These are phyloP conservation scores for Apoderus coryli DNA, from an alignment of 2,888 invertebrate genomes.

Conservation along the genomic window DNA sequence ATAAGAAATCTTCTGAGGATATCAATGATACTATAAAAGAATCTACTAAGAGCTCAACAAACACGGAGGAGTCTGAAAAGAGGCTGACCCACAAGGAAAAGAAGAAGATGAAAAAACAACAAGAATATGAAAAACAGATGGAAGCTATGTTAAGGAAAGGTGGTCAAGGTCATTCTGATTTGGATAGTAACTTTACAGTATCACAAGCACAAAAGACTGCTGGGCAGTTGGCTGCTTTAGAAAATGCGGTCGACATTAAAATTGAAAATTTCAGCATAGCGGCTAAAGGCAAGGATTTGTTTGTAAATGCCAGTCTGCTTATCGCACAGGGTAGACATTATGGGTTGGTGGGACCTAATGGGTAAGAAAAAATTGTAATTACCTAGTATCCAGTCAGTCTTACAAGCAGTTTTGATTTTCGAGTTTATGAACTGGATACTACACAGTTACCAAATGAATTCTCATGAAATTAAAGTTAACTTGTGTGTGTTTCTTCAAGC, in stretches of 20 bases:
- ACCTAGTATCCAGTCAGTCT: no score
- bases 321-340: slow-evolving; percentile 91
- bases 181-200: slow-evolving; percentile 90
- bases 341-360: slow-evolving; percentile 97
- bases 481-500: no score
- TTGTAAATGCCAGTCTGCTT: slow-evolving; percentile 86
- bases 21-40: slow-evolving; percentile 14
- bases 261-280: slow-evolving; percentile 96
- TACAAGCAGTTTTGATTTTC: no score
- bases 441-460: no score
- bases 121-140: slow-evolving; percentile 79
- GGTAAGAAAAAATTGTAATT: slow-evolving; percentile 36
- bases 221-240: slow-evolving; percentile 64
- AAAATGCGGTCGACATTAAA: slow-evolving; percentile 95
- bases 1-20: slow-evolving; percentile 4
- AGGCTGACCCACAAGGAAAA: slow-evolving; percentile 84
- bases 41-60: slow-evolving; percentile 10
- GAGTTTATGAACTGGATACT: no score
- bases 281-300: slow-evolving; percentile 93
- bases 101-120: slow-evolving; percentile 77
- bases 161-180: slow-evolving; percentile 76
- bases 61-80: slow-evolving; percentile 41
- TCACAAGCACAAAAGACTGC: slow-evolving; percentile 68
- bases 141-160: slow-evolving; percentile 70
- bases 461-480: no score